A percentile compares a stretch with the other conserved stretches of the same genome.
These are phyloP conservation scores for roundworm (Caenorhabditis elegans) DNA, from an alignment of 1,140 invertebrate genomes.

Conservation along the genomic window WBcel235 BX284606.5:16532501-16533000, in stretches of 20 bases:
- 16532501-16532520: background rate
- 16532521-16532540: background rate
- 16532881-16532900: background rate
- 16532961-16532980: constrained; percentile 19
- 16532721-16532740: constrained; percentile 23
- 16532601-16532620: background rate
- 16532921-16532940: constrained; percentile 29
- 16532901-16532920: background rate
- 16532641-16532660: background rate
- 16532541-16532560: background rate
- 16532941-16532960: background rate
- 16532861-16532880: background rate
- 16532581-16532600: constrained; percentile 21
- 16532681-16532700: background rate
- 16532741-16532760: constrained; percentile 22
- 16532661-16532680: constrained; percentile 22
- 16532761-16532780: background rate
- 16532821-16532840: too few relatives aligned
- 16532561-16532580: constrained; percentile 21
- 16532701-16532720: background rate
- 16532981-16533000: too few relatives aligned
- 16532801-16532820: too few relatives aligned
- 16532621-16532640: background rate
- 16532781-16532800: background rate
- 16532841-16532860: background rate